Percentiles rank a stretch among this genome's conserved stretches.
phyloP scores from a whole-genome alignment of 1,140 invertebrate genomes.

The Drosophila tropicalis region DNA sequence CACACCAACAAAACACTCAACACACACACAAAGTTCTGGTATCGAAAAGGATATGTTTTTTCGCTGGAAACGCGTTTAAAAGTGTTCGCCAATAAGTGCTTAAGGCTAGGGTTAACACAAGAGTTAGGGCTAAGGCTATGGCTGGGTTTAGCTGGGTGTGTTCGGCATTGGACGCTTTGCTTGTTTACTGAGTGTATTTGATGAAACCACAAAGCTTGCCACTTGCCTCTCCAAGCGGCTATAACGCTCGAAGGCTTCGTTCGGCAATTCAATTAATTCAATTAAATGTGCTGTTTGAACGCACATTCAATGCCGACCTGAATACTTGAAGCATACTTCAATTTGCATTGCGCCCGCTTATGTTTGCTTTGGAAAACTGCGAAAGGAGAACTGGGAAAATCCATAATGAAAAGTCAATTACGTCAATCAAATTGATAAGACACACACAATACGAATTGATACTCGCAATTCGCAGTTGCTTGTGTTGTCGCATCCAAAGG shows the following conservation, averaged over 20 bases:
- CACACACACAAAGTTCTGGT: slow-evolving; percentile 1
- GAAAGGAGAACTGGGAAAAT: neutral
- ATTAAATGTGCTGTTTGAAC: slow-evolving; percentile 23
- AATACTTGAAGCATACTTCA: neutral
- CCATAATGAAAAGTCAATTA: slow-evolving; percentile 22
- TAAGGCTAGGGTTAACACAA: slow-evolving; percentile 2
- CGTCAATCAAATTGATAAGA: slow-evolving; percentile 2
- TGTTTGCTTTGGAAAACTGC: neutral
- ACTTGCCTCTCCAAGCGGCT: neutral
- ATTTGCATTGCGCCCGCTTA: slow-evolving; percentile 26
- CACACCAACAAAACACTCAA: neutral
- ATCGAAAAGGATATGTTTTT: slow-evolving; percentile 1
- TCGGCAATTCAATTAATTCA: slow-evolving; percentile 39
- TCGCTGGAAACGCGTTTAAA: neutral
- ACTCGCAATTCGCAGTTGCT: no score
- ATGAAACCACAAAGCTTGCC: slow-evolving; percentile 14
- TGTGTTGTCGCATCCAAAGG: no score
- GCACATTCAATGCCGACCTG: slow-evolving; percentile 5
- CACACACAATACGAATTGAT: neutral
- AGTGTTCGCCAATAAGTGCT: slow-evolving; percentile 5
- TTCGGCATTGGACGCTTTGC: neutral
- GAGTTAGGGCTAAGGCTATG: no score
- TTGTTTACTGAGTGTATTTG: slow-evolving; percentile 17
- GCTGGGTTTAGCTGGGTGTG: neutral
- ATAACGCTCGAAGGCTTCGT: neutral